These are phyloP conservation scores for Gadus chalcogrammus DNA, from an alignment of 2,113 vertebrate species.

Conservation along the genomic window DNA sequence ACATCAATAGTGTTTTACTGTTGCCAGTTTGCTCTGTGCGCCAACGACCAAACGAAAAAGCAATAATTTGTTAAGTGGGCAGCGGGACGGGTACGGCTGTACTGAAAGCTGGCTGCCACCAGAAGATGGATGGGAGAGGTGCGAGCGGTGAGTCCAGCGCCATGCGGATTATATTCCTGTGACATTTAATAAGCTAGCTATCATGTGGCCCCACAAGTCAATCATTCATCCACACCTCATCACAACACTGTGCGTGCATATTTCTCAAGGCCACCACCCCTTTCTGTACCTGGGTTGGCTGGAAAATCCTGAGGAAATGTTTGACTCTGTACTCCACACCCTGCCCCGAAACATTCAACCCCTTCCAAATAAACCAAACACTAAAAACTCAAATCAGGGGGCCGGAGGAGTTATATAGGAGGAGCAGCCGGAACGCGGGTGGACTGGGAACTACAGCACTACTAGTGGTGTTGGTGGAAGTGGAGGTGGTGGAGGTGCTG, in stretches of 20 bases:
- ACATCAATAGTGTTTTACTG: constrained; percentile 69
- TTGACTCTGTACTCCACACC: no score
- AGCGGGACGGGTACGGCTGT: constrained; percentile 45
- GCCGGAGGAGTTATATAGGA: no score
- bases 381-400: no score
- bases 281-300: no score
- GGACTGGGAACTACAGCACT: no score
- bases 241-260: constrained; percentile 38
- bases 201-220: constrained; percentile 55
- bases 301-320: no score
- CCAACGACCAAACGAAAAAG: constrained; percentile 8
- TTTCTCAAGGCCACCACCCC: no score
- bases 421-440: no score
- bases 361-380: no score
- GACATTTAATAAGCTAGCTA: constrained; percentile 65
- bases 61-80: constrained; percentile 51
- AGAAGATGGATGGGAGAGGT: background rate
- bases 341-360: no score
- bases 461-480: no score
- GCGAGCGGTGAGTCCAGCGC: constrained; percentile 22
- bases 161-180: constrained; percentile 40
- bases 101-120: constrained; percentile 59
- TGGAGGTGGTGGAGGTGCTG: no score
- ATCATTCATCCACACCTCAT: constrained; percentile 56
- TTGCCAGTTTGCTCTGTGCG: constrained; percentile 66